These are phyloP conservation scores for Pelagia noctiluca DNA, from an alignment of 30 jellyfish, hydroid and myxozoan species.

Conservation along the genomic window DNA sequence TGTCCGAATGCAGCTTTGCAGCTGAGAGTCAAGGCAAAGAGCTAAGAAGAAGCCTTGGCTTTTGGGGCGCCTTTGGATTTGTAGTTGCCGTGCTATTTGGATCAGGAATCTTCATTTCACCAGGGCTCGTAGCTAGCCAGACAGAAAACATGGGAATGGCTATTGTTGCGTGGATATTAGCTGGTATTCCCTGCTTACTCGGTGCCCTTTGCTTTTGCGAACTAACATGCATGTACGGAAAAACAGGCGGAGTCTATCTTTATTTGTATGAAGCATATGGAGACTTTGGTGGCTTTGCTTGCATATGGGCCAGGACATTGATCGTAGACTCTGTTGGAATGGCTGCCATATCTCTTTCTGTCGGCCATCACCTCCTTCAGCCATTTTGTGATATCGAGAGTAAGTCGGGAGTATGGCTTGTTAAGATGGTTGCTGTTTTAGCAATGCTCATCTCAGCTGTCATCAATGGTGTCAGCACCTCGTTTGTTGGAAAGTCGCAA, in stretches of 20 bases:
- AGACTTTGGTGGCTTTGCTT: slow-evolving; percentile 40
- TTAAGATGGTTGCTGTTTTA: slow-evolving; percentile 46
- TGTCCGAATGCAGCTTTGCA: not conserved
- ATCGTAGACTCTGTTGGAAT: slow-evolving; percentile 43
- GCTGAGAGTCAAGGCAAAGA: too few species aligned
- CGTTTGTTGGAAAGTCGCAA: slow-evolving; percentile 51
- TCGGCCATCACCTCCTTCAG: slow-evolving; percentile 29
- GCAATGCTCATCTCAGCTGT: slow-evolving; percentile 25
- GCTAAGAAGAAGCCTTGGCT: not conserved
- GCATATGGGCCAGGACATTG: slow-evolving; percentile 42
- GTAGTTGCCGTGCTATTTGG: slow-evolving; percentile 10
- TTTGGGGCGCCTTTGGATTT: slow-evolving; percentile 9
- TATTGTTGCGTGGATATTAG: slow-evolving; percentile 11
- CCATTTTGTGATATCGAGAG: slow-evolving; percentile 43
- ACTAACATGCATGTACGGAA: too few species aligned
- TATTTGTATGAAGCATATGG: slow-evolving; percentile 46
- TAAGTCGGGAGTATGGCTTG: slow-evolving; percentile 18
- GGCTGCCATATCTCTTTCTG: slow-evolving; percentile 49
- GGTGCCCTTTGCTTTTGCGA: slow-evolving; percentile 32
- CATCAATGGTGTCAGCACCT: slow-evolving; percentile 52
- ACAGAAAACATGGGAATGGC: slow-evolving; percentile 29
- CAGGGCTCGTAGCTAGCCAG: slow-evolving; percentile 7
- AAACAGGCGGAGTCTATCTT: too few species aligned
- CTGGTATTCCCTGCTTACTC: slow-evolving; percentile 1
- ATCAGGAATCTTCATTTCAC: slow-evolving; percentile 13